A percentile compares a stretch with the other conserved stretches of the same genome.
phyloP scores from a whole-genome alignment of 2,888 invertebrate genomes.

The Lycocerus yunnanus region DNA sequence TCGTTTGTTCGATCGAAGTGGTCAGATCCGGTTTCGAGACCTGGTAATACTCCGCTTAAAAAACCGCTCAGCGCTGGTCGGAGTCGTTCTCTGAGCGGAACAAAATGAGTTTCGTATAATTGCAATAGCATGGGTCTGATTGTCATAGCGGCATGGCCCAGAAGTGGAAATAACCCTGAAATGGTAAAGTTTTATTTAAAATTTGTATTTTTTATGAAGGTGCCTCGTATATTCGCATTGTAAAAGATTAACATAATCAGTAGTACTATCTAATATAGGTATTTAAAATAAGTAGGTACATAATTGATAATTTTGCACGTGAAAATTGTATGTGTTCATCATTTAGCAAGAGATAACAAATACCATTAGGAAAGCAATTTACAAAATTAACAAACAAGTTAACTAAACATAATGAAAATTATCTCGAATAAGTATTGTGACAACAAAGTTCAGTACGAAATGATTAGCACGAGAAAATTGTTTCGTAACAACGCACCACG shows the following conservation, averaged over 20 bases:
- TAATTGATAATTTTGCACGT: not conserved
- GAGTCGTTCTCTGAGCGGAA: constrained; percentile 76
- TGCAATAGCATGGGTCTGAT: constrained; percentile 80
- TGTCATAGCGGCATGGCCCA: constrained; percentile 88
- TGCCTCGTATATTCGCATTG: too few species aligned
- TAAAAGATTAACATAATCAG: too few species aligned
- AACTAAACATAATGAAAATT: not conserved
- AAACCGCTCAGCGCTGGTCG: constrained; percentile 85
- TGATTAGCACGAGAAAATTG: not conserved
- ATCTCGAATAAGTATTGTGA: not conserved
- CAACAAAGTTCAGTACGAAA: not conserved
- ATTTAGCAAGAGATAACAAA: not conserved
- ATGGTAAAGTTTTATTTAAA: not conserved
- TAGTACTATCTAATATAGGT: too few species aligned
- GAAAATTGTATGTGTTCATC: not conserved
- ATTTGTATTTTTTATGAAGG: not conserved
- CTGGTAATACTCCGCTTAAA: constrained; percentile 85
- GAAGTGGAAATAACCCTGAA: constrained; percentile 82
- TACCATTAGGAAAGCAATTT: not conserved
- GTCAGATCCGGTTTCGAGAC: constrained; percentile 84
- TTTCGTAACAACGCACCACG: not conserved
- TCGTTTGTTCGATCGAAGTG: constrained; percentile 74
- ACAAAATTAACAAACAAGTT: not conserved
- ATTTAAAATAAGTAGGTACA: not conserved
- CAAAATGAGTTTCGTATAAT: constrained; percentile 87